Base-by-base conservation (phyloP, 1,140 invertebrate genomes). In the Zeugodacus cucurbitae region DNA sequence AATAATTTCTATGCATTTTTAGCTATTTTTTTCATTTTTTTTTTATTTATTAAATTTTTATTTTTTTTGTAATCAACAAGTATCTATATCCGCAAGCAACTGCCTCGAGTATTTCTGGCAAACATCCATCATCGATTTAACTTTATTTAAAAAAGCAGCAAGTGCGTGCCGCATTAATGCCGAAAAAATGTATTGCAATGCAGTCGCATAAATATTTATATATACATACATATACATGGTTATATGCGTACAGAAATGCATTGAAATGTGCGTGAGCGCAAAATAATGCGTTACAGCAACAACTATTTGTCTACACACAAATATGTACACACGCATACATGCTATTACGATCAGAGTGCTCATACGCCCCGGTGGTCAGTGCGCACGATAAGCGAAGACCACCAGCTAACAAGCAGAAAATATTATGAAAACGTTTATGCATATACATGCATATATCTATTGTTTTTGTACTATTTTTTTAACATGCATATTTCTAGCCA, bases 41-140 rank as follows among this genome's bases (percentile, higher is more conserved):
- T 6, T 62, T 62, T n/a, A n/a, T 59, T 59, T 26, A 0, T 59
- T 26, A 0, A 26, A 4, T 54, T 3, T 54, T 62, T 62, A 14
- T 62, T 8, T n/a, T 62, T 62, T 62, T 54, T 54, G 14, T 54
- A 54, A 7, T 54, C 67, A n/a, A 8, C 10, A 5, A 74, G 17
- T 8, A 41, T n/a, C n/a, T n/a, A n/a, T 41, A 74, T 74, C 67
- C 67, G 67, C 67, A 74, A 37, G 34, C 32, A 32, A 22, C 14
- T 34, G 67, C 34, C 34, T 74, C 67, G 67, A 22, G 10, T 74
- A 74, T 74, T 74, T 41, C 67, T 74, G 67, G 67, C 67, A 74
- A 74, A 8, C 32, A 74, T 74, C 67, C 34, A 74, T 74, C 67
- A 74, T 74, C 67, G 34, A 74, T 74, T 20, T 74, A 74, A 74